These are phyloP conservation scores for Agonopterix alstromeriana DNA, from an alignment of 2,888 invertebrate species.

Conservation along the genomic window DNA sequence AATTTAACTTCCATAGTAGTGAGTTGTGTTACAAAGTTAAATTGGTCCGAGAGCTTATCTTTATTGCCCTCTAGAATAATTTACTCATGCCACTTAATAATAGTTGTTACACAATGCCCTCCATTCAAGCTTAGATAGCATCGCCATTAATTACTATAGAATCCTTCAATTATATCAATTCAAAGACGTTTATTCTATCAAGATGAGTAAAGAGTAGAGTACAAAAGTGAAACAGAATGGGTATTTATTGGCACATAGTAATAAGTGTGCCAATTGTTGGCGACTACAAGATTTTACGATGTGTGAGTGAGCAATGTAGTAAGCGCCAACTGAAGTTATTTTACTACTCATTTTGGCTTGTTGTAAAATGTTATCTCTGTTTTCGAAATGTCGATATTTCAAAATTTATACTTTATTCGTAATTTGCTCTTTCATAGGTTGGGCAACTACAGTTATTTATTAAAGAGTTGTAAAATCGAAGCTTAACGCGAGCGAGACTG, in stretches of 20 bases:
- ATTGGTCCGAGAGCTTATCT: slow-evolving; percentile 1
- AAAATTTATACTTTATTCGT: too few species aligned
- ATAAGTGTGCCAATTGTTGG: slow-evolving; percentile 5
- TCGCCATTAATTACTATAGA: slow-evolving; percentile 1
- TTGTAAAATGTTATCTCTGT: background rate
- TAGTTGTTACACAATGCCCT: background rate
- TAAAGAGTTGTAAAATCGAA: too few species aligned
- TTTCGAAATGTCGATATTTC: background rate
- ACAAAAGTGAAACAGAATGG: slow-evolving; percentile 5
- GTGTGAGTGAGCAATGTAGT: slow-evolving; percentile 1
- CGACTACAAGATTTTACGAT: slow-evolving; percentile 5
- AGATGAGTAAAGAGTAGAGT: slow-evolving; percentile 3
- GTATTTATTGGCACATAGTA: slow-evolving; percentile 5
- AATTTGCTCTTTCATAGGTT: too few species aligned
- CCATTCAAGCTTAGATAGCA: slow-evolving; percentile 3
- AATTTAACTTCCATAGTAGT: too few species aligned
- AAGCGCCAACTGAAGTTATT: slow-evolving; percentile 3
- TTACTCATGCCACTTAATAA: background rate
- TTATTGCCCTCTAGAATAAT: slow-evolving; percentile 2
- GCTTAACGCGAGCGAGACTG: too few species aligned
- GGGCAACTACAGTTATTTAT: too few species aligned
- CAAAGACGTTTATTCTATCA: slow-evolving; percentile 1
- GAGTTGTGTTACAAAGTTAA: background rate
- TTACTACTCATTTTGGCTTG: background rate
- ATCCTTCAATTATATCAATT: background rate